phyloP scores from a whole-genome alignment of 2,888 invertebrate genomes.

The Volucella zonaria region DNA sequence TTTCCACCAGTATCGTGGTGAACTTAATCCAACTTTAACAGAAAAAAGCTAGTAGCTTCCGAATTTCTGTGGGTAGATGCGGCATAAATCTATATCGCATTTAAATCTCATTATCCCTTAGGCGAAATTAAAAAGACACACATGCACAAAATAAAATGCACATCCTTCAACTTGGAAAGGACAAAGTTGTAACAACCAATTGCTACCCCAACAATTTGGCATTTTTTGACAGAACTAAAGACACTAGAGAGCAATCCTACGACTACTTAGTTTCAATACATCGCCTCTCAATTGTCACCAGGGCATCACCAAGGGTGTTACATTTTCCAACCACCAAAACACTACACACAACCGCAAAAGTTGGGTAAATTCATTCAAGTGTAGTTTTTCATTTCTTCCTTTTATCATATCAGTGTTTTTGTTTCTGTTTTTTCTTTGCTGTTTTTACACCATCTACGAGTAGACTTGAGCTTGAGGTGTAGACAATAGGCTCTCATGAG shows the following conservation, averaged over 20 bases:
- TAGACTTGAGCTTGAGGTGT: slow-evolving; percentile 13
- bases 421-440: slow-evolving; percentile 21
- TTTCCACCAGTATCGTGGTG: slow-evolving; percentile 42
- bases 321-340: neutral
- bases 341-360: slow-evolving; percentile 13
- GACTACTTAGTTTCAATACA: too few species aligned
- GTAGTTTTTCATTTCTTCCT: neutral
- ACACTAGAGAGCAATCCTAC: too few species aligned
- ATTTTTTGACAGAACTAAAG: too few species aligned
- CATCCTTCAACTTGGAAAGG: slow-evolving; percentile 22
- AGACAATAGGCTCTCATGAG: slow-evolving; percentile 34
- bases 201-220: slow-evolving; percentile 7
- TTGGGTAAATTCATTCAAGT: slow-evolving; percentile 48
- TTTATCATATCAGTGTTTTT: too few species aligned
- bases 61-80: slow-evolving; percentile 54
- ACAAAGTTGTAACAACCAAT: slow-evolving; percentile 33
- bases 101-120: slow-evolving; percentile 59
- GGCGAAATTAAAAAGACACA: slow-evolving; percentile 41
- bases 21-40: slow-evolving; percentile 1
- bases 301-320: slow-evolving; percentile 9
- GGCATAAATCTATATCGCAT: slow-evolving; percentile 52
- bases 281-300: neutral
- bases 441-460: slow-evolving; percentile 20
- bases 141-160: slow-evolving; percentile 29
- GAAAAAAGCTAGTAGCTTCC: slow-evolving; percentile 47